Conservation (phyloP, 2,797 vertebrate species). For the Spinus olivaceus region DNA sequence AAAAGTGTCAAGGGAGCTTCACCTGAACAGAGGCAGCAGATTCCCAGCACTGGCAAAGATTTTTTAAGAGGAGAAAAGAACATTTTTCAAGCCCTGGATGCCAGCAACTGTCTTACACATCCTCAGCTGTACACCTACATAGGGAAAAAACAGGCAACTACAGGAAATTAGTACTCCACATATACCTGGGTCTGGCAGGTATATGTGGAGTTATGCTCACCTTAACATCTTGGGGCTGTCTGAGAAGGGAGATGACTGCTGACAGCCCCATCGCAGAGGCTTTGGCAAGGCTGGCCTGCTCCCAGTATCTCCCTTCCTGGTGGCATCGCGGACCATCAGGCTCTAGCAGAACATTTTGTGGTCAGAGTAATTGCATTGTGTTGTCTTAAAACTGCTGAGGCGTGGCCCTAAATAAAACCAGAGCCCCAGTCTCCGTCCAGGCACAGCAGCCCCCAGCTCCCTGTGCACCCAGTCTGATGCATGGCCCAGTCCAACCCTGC, state of each 20-base stretch:
- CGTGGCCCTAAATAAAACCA: not conserved
- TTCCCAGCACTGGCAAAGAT: not conserved
- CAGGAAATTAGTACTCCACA: not conserved
- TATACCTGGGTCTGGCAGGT: not conserved
- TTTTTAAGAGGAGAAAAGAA: not conserved
- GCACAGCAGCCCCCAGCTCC: not conserved
- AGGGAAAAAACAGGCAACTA: not conserved
- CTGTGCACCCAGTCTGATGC: rapidly evolving
- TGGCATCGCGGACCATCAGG: not conserved
- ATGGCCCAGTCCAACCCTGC: not conserved
- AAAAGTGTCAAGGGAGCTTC: not conserved
- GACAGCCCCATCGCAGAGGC: rapidly evolving
- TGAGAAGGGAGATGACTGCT: not conserved
- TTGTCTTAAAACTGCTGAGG: not conserved
- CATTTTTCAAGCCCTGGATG: not conserved
- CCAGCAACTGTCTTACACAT: not conserved
- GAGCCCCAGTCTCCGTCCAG: not conserved
- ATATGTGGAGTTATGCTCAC: not conserved
- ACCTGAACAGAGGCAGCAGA: not conserved
- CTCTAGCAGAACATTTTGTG: not conserved
- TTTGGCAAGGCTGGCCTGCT: not conserved
- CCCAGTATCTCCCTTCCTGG: not conserved
- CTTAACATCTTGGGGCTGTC: not conserved
- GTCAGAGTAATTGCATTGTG: not conserved
- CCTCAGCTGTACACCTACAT: not conserved